A percentile compares a stretch with the other conserved stretches of the same genome.
Conservation (phyloP, 2,888 invertebrate genomes). For the Drosophila subquinaria region DNA sequence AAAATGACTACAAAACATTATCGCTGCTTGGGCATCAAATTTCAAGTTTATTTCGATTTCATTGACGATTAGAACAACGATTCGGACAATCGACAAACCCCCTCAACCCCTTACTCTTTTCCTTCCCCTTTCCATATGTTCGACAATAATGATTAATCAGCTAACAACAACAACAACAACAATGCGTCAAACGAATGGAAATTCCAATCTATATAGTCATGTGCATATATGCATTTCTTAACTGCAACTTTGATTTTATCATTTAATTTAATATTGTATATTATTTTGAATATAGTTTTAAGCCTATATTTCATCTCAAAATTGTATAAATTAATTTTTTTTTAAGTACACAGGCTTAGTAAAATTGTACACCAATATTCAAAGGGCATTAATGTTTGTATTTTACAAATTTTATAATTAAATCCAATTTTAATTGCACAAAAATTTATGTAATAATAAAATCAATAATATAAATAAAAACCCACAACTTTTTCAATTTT, state of each 20-base stretch:
- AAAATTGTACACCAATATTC: too few species aligned
- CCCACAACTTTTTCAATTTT: too few species aligned
- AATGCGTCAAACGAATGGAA: slow-evolving; percentile 9
- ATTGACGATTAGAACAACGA: slow-evolving; percentile 50
- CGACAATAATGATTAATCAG: slow-evolving; percentile 28
- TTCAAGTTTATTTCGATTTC: slow-evolving; percentile 68
- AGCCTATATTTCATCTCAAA: not conserved
- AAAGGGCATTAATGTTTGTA: too few species aligned
- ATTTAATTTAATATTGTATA: not conserved
- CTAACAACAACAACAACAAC: slow-evolving; percentile 23
- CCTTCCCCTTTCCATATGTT: not conserved
- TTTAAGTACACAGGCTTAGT: too few species aligned
- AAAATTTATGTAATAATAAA: too few species aligned
- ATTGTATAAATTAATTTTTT: too few species aligned
- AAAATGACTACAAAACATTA: slow-evolving; percentile 75
- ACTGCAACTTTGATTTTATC: not conserved
- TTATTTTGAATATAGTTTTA: not conserved
- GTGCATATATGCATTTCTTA: not conserved
- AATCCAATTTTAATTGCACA: too few species aligned
- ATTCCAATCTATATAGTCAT: slow-evolving; percentile 46
- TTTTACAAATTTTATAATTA: too few species aligned
- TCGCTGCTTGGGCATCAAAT: slow-evolving; percentile 68
- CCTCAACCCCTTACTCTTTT: not conserved
- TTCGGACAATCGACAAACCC: slow-evolving; percentile 14
- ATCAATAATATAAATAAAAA: too few species aligned